Evolutionary conservation across 1,140 invertebrate genomes (phyloP).

Genomic region (Bombus ignitus): DNA sequence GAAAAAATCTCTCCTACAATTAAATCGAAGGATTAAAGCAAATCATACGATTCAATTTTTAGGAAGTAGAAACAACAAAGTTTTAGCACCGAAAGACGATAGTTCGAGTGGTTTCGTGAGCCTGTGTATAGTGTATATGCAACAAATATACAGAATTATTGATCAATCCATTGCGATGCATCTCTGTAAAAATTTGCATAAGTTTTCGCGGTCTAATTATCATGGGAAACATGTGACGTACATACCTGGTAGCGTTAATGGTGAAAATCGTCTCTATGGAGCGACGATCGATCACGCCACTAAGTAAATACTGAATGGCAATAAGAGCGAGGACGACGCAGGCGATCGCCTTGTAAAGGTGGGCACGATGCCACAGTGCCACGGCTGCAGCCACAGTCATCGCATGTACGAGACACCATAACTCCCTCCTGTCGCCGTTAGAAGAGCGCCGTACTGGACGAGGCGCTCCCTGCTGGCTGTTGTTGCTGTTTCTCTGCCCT

Average conservation of each 20-base stretch:
- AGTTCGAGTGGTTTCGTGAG: no score
- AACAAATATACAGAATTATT: no score
- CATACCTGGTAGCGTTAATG: conserved; percentile 78
- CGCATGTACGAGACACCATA: conserved; percentile 80
- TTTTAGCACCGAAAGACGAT: no score
- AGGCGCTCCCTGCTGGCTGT: conserved; percentile 36
- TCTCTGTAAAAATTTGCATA: no score
- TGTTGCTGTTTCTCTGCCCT: neutral
- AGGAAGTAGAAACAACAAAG: no score
- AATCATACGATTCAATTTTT: no score
- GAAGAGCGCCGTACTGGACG: conserved; percentile 69
- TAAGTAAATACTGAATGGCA: conserved; percentile 81
- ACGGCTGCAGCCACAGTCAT: conserved; percentile 80
- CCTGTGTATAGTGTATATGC: no score
- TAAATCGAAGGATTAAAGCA: no score
- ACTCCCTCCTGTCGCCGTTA: conserved; percentile 76
- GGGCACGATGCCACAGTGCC: conserved; percentile 81
- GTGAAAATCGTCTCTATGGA: conserved; percentile 82
- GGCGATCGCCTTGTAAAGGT: conserved; percentile 80
- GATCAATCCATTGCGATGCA: no score
- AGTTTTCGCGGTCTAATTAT: neutral
- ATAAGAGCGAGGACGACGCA: conserved; percentile 79
- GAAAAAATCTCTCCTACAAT: no score
- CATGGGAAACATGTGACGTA: no score
- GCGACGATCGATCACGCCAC: conserved; percentile 78